phyloP scores from a whole-genome alignment of 2,113 vertebrate genomes.

The Mohoua ochrocephala region DNA sequence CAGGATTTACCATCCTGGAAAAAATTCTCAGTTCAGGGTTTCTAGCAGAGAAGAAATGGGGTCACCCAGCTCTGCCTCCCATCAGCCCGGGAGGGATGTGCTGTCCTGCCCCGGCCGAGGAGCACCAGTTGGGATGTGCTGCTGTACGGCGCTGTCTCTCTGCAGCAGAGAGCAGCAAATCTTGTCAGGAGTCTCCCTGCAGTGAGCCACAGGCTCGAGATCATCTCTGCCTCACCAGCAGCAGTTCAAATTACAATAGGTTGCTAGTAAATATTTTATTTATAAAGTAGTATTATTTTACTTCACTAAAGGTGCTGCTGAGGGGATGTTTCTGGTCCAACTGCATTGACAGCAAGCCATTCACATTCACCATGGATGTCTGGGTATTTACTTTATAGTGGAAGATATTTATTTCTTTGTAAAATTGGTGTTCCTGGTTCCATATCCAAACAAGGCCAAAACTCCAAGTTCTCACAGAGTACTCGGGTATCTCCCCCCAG shows the following conservation, averaged over 20 bases:
- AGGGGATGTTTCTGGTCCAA: neutral
- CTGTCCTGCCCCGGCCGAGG: fast-evolving
- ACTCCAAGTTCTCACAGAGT: neutral
- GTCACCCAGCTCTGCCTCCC: neutral
- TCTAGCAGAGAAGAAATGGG: neutral
- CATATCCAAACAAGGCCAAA: neutral
- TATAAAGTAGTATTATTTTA: neutral
- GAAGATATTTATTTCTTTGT: conserved; percentile 15
- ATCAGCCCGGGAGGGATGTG: neutral
- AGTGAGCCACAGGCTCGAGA: fast-evolving
- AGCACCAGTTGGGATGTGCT: fast-evolving
- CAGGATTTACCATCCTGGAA: neutral
- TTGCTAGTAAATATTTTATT: neutral
- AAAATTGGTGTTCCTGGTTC: neutral
- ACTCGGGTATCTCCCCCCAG: neutral
- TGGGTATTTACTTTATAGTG: neutral
- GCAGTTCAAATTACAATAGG: neutral
- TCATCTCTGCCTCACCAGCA: neutral
- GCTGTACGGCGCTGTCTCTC: neutral
- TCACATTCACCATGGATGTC: neutral
- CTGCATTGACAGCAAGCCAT: neutral
- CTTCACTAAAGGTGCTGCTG: neutral
- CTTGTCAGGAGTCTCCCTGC: neutral
- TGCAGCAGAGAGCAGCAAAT: neutral
- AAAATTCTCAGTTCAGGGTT: neutral